Evolutionary conservation across 2,113 vertebrate species (phyloP).

Genomic region (Callospermophilus lateralis): DNA sequence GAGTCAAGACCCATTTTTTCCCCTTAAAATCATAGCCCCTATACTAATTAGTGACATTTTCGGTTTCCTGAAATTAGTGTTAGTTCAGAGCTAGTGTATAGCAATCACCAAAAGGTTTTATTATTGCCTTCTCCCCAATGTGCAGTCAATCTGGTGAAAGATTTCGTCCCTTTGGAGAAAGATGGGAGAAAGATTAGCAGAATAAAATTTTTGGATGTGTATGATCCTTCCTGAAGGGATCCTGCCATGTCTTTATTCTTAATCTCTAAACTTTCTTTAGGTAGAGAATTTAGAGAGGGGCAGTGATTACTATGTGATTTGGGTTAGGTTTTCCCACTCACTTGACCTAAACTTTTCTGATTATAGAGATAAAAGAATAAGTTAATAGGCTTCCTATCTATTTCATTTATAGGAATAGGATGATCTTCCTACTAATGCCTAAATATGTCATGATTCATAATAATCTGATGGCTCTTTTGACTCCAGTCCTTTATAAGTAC

Average conservation of each 20-base stretch:
- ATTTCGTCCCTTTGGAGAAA: not conserved
- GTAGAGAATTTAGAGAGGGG: not conserved
- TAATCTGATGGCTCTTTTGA: not conserved
- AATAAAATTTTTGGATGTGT: not conserved
- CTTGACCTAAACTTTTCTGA: not conserved
- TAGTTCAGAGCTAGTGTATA: not conserved
- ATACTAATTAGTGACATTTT: not conserved
- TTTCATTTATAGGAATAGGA: not conserved
- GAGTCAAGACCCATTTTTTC: not conserved
- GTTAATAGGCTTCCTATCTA: not conserved
- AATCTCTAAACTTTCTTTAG: not conserved
- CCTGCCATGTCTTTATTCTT: not conserved
- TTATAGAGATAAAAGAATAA: not conserved
- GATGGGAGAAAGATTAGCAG: not conserved
- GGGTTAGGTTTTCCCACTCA: not conserved
- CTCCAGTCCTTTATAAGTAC: not conserved
- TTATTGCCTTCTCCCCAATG: not conserved
- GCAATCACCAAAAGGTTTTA: not conserved
- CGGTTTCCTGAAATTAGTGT: not conserved
- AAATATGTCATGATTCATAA: not conserved
- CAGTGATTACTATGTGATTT: not conserved
- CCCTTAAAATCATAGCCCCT: rapidly evolving
- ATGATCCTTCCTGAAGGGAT: not conserved
- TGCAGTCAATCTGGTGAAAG: not conserved
- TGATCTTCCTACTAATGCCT: not conserved